These are phyloP conservation scores for Macrochelys suwanniensis DNA, from an alignment of 2,797 vertebrate genomes.

Conservation along the genomic window DNA sequence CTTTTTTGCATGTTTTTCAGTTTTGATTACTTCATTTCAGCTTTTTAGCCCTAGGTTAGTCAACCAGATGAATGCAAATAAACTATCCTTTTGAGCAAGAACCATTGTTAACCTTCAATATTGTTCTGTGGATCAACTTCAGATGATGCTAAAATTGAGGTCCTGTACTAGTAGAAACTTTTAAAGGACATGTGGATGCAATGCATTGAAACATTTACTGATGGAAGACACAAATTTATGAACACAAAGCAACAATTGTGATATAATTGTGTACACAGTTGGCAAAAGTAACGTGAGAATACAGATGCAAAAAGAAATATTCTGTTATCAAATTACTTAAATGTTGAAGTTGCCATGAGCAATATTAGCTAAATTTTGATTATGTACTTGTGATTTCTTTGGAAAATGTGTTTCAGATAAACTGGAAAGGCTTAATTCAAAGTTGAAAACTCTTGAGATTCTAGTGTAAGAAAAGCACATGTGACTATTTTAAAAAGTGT, in stretches of 20 bases:
- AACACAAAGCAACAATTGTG: background rate
- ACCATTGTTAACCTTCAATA: background rate
- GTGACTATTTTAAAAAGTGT: too few relatives aligned
- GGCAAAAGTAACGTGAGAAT: fast-evolving
- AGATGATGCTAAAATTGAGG: background rate
- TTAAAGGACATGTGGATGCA: fast-evolving
- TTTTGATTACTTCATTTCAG: background rate
- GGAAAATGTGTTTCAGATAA: too few relatives aligned
- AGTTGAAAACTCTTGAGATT: too few relatives aligned
- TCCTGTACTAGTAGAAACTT: background rate
- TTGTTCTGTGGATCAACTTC: background rate
- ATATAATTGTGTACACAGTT: fast-evolving
- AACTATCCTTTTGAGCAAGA: background rate
- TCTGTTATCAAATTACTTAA: background rate
- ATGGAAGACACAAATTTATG: background rate
- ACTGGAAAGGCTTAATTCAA: too few relatives aligned
- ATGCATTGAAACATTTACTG: background rate
- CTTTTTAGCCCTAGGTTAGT: background rate
- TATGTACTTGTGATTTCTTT: background rate
- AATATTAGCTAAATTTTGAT: background rate
- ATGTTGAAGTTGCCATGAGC: background rate
- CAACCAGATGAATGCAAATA: background rate
- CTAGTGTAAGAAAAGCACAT: too few relatives aligned
- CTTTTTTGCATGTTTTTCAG: background rate
- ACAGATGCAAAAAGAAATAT: fast-evolving